phyloP scores from a whole-genome alignment of 2,888 invertebrate species.

The Pyralis farinalis region DNA sequence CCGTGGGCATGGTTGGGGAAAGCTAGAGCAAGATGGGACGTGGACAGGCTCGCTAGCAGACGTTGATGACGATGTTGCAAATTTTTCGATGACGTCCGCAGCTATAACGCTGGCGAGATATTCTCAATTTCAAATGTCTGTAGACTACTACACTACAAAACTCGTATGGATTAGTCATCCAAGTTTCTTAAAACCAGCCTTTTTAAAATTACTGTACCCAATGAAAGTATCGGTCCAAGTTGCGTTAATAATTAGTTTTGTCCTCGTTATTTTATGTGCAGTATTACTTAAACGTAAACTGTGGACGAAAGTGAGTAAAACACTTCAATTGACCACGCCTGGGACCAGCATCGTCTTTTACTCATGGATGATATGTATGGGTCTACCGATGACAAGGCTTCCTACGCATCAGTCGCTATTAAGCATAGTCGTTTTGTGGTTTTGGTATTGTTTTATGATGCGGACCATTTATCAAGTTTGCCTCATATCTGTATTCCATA shows the following conservation, averaged over 20 bases:
- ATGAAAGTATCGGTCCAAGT: constrained; percentile 38
- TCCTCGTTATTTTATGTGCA: constrained; percentile 36
- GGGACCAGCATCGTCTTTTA: constrained; percentile 39
- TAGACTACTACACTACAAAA: constrained; percentile 31
- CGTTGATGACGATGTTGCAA: constrained; percentile 50
- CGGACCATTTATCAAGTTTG: constrained; percentile 61
- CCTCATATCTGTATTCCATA: constrained; percentile 54
- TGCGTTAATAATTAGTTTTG: constrained; percentile 39
- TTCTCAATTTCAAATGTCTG: constrained; percentile 50
- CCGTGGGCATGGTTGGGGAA: constrained; percentile 54
- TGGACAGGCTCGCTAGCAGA: constrained; percentile 65
- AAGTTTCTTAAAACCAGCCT: constrained; percentile 39
- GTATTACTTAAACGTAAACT: constrained; percentile 34
- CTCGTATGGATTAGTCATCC: constrained; percentile 57
- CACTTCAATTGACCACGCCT: constrained; percentile 17
- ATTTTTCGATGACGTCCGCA: constrained; percentile 62
- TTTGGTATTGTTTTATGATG: constrained; percentile 58
- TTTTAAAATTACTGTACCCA: constrained; percentile 54
- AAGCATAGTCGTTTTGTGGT: constrained; percentile 47
- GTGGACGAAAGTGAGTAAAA: constrained; percentile 23
- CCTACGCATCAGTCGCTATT: constrained; percentile 41
- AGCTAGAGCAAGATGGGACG: constrained; percentile 37
- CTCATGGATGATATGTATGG: constrained; percentile 60
- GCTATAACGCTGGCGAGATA: constrained; percentile 47
- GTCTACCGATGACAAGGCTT: constrained; percentile 39